Evolutionary conservation across 1,140 invertebrate species (phyloP), one percentile per base, ranked within the genome.

Genomic region (Muscidifurax raptorellus): DNA sequence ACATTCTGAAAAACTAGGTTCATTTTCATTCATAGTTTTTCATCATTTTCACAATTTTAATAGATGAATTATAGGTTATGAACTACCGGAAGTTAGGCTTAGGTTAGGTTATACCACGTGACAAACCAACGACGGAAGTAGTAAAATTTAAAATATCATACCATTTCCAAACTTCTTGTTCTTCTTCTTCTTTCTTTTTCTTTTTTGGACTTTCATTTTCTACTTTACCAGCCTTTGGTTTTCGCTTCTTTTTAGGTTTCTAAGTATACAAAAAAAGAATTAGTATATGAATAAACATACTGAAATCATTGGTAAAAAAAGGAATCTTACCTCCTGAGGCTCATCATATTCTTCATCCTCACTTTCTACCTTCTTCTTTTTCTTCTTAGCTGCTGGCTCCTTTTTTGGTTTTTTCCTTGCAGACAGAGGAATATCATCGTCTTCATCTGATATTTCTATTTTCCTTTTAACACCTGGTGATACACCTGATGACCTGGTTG

Each of bases 121-220:
- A 64, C 22, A 0, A 15, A 81, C 30, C 40, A 18, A n/a, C 9
- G 25, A 5, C 12, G 44, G 25, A 80, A 15, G 18, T 5, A 25
- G 25, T 18, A 25, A 44, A 77, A 83, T 69, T n/a, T 69, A 13
- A 69, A 69, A 27, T 79, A 78, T 72, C 87, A 90, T 94, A 98
- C 97, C 97, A 99, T 95, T 97, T 98, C 98, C 98, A 99, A 85
- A 98, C 97, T 93, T 98, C 96, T 89, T 95, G 94, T 88, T 96
- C 95, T 89, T 85, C 96, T 85, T 97, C 96, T 86, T 96, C 95
- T 90, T 97, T 96, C 89, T 97, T 97, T 90, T 96, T 97, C 85
- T 94, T 94, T 87, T 90, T 93, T 1, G 93, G 93, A 87, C 90
- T 91, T 88, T 90, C 88, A 83, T 82, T 89, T 87, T 91, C 90